A percentile compares a stretch with the other conserved stretches of the same genome.
These are phyloP conservation scores for Garrulus glandarius DNA, from an alignment of 2,797 vertebrate genomes.

Conservation along the genomic window DNA sequence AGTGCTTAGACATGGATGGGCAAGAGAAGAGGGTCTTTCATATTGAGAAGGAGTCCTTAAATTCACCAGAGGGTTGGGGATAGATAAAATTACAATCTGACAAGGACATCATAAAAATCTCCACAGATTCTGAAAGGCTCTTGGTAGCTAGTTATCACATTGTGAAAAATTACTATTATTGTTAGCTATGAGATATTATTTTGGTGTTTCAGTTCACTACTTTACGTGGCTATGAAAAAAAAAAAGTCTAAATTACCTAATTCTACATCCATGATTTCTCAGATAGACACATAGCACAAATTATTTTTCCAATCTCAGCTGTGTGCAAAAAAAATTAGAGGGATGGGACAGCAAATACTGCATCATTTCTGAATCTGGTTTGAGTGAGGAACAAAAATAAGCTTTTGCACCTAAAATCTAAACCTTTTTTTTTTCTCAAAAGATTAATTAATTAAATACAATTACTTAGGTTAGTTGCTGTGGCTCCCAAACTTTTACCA, in stretches of 20 bases:
- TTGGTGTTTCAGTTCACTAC: not conserved
- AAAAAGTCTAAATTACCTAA: not conserved
- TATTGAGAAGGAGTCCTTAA: not conserved
- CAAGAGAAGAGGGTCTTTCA: not conserved
- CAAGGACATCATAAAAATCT: not conserved
- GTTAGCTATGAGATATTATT: not conserved
- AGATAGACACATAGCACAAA: not conserved
- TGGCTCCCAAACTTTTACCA: not conserved
- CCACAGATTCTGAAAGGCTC: not conserved
- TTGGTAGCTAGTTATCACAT: not conserved
- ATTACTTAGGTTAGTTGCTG: not conserved
- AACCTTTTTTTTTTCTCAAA: not conserved
- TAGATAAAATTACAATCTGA: not conserved
- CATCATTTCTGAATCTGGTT: not conserved
- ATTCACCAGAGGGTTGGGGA: not conserved
- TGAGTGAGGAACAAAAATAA: not conserved
- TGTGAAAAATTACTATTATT: not conserved
- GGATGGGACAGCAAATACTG: not conserved
- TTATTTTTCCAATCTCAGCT: not conserved
- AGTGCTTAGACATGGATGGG: not conserved
- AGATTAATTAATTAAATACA: not conserved
- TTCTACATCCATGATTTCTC: not conserved
- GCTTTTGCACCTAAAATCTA: not conserved
- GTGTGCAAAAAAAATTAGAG: not conserved
- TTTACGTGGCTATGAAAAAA: not conserved